Evolutionary conservation across 2,113 vertebrate genomes (phyloP).

Genomic region (Aegotheles bennettii): DNA sequence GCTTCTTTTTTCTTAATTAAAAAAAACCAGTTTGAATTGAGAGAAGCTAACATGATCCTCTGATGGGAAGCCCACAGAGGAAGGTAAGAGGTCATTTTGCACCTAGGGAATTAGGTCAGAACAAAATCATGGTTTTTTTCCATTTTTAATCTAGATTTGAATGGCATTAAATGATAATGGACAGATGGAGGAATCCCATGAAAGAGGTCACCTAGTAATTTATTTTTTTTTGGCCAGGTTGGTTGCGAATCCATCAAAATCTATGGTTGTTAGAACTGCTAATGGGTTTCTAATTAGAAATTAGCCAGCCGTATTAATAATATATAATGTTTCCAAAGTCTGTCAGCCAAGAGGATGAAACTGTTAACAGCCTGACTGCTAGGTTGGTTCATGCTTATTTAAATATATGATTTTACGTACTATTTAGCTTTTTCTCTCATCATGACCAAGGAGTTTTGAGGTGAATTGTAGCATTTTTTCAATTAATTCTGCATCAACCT

Average conservation of each 20-base stretch:
- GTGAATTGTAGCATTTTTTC: background rate
- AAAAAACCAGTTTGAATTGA: background rate
- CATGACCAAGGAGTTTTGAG: background rate
- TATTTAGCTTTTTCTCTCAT: background rate
- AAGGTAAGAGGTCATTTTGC: background rate
- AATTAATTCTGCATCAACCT: background rate
- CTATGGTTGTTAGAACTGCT: constrained; percentile 31
- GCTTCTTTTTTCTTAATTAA: background rate
- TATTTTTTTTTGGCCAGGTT: background rate
- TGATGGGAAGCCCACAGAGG: background rate
- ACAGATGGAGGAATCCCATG: constrained; percentile 26
- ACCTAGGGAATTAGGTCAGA: background rate
- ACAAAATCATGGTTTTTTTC: background rate
- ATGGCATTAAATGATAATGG: background rate
- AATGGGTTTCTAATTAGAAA: constrained; percentile 75
- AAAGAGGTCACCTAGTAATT: constrained; percentile 29
- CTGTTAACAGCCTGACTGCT: background rate
- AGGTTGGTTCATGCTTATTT: background rate
- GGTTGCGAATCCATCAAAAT: constrained; percentile 65
- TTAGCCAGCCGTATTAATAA: constrained; percentile 69
- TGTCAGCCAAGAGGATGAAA: constrained; percentile 21
- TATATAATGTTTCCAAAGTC: constrained; percentile 50
- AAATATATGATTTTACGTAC: background rate
- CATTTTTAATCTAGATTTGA: background rate
- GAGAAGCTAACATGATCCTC: background rate